Conservation (phyloP, 2,797 vertebrate genomes). For the Hirundo rustica region DNA sequence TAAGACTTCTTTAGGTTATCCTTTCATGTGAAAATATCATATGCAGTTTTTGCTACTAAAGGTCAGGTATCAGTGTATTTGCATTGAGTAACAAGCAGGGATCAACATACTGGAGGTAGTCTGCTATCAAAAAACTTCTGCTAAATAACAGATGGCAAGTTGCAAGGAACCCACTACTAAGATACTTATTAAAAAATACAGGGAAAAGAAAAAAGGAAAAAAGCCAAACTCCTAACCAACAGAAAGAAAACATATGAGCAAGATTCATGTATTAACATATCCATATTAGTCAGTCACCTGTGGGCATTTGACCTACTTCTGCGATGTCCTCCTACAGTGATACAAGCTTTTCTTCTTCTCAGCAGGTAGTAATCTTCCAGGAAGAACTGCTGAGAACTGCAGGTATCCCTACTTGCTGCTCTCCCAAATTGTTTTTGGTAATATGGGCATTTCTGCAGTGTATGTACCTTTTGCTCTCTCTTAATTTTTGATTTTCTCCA, state of each 20-base stretch:
- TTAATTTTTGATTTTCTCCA: slow-evolving; percentile 2
- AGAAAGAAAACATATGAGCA: background rate
- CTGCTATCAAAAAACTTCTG: slow-evolving; percentile 18
- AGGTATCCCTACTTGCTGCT: slow-evolving; percentile 35
- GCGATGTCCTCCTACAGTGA: slow-evolving; percentile 22
- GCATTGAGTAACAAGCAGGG: slow-evolving; percentile 15
- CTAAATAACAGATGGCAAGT: slow-evolving; percentile 51
- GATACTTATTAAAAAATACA: background rate
- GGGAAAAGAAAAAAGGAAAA: accelerated
- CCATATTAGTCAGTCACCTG: slow-evolving; percentile 31
- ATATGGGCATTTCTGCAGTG: background rate
- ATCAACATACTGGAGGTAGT: background rate
- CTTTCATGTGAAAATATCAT: background rate
- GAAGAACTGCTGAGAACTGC: slow-evolving; percentile 52
- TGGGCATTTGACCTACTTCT: slow-evolving; percentile 44
- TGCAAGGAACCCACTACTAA: slow-evolving; percentile 3
- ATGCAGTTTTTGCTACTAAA: background rate
- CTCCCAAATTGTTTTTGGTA: slow-evolving; percentile 35
- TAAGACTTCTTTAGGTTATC: background rate
- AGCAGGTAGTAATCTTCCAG: slow-evolving; percentile 56
- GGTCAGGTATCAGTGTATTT: background rate
- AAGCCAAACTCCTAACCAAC: background rate
- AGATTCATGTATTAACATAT: slow-evolving; percentile 28
- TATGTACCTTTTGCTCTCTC: background rate
- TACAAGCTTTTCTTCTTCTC: slow-evolving; percentile 44